phyloP scores from a whole-genome alignment of 2,888 invertebrate species.

The Dinocampus coccinellae region DNA sequence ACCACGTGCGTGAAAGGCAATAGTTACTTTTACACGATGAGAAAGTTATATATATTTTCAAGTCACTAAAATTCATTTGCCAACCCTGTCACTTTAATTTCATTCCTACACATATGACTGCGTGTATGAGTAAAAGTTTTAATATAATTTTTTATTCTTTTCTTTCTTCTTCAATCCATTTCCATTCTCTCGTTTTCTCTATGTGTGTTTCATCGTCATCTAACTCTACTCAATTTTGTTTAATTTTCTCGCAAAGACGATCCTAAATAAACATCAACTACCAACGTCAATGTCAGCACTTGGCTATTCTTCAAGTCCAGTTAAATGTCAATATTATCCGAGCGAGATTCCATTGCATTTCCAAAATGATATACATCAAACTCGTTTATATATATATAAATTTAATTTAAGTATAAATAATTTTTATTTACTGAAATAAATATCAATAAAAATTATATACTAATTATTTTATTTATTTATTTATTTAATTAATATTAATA shows the following conservation, averaged over 20 bases:
- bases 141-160: no score
- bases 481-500: no score
- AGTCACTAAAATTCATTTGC: neutral
- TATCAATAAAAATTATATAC: no score
- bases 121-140: no score
- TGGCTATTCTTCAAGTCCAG: conserved; percentile 6
- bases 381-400: neutral
- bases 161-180: neutral
- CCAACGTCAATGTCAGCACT: conserved; percentile 7
- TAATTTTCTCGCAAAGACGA: neutral
- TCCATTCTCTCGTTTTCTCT: neutral
- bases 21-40: conserved; percentile 27
- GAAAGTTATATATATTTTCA: neutral
- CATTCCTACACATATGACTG: neutral
- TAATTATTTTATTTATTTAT: no score
- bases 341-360: conserved; percentile 30
- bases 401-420: no score
- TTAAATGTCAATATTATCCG: conserved; percentile 38
- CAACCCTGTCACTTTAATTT: conserved; percentile 2
- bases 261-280: conserved; percentile 37
- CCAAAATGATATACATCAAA: conserved; percentile 9
- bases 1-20: conserved; percentile 54
- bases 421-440: no score
- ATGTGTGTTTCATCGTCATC: neutral
- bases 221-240: neutral